These are phyloP conservation scores for Aphrophora alni DNA, from an alignment of 2,888 invertebrate genomes.

Conservation along the genomic window DNA sequence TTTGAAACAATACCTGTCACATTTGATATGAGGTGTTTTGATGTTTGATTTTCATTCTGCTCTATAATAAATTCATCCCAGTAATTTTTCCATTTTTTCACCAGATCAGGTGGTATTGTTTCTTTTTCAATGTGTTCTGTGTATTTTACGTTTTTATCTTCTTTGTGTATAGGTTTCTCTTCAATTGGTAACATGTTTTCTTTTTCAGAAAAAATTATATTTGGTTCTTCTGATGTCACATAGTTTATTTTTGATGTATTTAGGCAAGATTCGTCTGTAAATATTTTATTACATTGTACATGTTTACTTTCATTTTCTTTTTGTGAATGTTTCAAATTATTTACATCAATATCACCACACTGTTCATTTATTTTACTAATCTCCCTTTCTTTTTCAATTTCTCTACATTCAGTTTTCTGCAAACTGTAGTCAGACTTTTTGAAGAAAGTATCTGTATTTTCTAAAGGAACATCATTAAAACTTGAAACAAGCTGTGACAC, in stretches of 20 bases:
- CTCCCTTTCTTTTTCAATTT: not conserved
- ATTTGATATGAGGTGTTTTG: constrained; percentile 7
- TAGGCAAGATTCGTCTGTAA: not conserved
- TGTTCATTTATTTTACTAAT: not conserved
- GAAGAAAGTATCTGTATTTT: not conserved
- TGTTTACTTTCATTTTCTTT: constrained; percentile 12
- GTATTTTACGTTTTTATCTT: not conserved
- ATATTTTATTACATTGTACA: not conserved
- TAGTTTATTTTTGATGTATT: not conserved
- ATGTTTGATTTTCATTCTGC: constrained; percentile 21
- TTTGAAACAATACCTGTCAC: not conserved
- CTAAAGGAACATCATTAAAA: not conserved
- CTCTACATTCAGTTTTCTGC: not conserved
- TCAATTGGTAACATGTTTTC: not conserved
- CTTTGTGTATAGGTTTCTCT: not conserved
- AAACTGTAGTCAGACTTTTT: not conserved
- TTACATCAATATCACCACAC: not conserved
- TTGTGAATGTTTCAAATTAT: not conserved
- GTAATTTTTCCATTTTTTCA: constrained; percentile 44
- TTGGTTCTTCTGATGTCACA: not conserved
- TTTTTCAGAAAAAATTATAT: not conserved
- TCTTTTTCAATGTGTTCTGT: not conserved
- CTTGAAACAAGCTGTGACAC: constrained; percentile 18
- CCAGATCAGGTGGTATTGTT: constrained; percentile 22
- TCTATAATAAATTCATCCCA: constrained; percentile 40